Conservation (phyloP, 1,140 invertebrate species). For the Drosophila mojavensis region DNA sequence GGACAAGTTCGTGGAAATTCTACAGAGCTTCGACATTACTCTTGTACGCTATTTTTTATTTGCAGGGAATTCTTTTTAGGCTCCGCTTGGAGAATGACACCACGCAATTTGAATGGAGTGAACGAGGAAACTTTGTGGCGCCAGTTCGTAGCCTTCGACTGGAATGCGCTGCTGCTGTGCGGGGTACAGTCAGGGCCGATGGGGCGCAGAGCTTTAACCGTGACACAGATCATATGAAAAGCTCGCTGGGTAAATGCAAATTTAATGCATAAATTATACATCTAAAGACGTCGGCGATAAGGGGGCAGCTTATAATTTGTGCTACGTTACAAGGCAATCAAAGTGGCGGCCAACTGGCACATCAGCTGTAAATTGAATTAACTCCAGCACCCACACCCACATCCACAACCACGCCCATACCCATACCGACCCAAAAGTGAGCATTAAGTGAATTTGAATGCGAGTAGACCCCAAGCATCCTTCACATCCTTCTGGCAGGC, state of each 20-base stretch:
- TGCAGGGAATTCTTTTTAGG: slow-evolving; percentile 20
- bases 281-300: slow-evolving; percentile 28
- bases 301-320: slow-evolving; percentile 41
- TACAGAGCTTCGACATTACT: slow-evolving; percentile 45
- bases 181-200: not conserved
- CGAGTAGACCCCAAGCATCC: slow-evolving; percentile 10
- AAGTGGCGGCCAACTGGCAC: slow-evolving; percentile 37
- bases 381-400: not conserved
- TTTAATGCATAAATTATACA: slow-evolving; percentile 53
- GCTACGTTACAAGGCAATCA: slow-evolving; percentile 37
- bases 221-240: slow-evolving; percentile 52
- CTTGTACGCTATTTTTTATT: slow-evolving; percentile 43
- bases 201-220: slow-evolving; percentile 9
- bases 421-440: not conserved
- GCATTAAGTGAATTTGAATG: slow-evolving; percentile 39
- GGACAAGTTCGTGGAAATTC: slow-evolving; percentile 24
- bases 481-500: slow-evolving; percentile 19
- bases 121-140: slow-evolving; percentile 58
- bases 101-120: slow-evolving; percentile 18
- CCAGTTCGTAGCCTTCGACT: slow-evolving; percentile 19
- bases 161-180: not conserved
- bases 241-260: slow-evolving; percentile 39
- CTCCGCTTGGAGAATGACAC: slow-evolving; percentile 8
- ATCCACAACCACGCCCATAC: not conserved
- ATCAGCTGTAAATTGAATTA: slow-evolving; percentile 70